A percentile compares a stretch with the other conserved stretches of the same genome.
These are phyloP conservation scores for Platypus cylindrus DNA, from an alignment of 2,888 invertebrate genomes.

Conservation along the genomic window DNA sequence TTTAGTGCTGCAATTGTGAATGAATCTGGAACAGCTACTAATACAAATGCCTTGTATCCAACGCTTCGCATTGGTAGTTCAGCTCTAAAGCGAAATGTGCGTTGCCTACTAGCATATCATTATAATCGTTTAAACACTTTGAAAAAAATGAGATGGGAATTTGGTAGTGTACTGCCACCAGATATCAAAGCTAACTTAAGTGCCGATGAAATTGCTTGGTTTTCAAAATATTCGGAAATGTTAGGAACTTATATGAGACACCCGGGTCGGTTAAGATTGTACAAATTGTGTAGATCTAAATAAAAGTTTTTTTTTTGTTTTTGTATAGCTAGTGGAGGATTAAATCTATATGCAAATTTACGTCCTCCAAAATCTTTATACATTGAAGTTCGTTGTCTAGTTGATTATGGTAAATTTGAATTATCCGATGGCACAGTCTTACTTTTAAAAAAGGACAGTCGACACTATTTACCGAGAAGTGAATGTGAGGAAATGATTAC, in stretches of 20 bases:
- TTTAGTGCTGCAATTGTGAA: conserved; percentile 16
- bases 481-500: conserved; percentile 84
- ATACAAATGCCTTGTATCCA: conserved; percentile 38
- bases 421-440: conserved; percentile 87
- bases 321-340: conserved; percentile 54
- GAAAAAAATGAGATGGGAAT: conserved; percentile 86
- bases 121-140: conserved; percentile 72
- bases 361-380: conserved; percentile 86
- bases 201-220: conserved; percentile 77
- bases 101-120: conserved; percentile 75
- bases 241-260: conserved; percentile 77
- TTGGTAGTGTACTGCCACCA: conserved; percentile 80
- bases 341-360: conserved; percentile 77
- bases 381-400: conserved; percentile 80
- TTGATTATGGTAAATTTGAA: conserved; percentile 89
- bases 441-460: conserved; percentile 76
- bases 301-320: conserved; percentile 32
- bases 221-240: conserved; percentile 74
- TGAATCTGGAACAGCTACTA: conserved; percentile 12
- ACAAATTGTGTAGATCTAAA: not conserved
- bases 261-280: conserved; percentile 6
- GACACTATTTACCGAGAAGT: conserved; percentile 77
- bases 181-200: conserved; percentile 72
- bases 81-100: conserved; percentile 75
- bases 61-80: conserved; percentile 75